These are phyloP conservation scores for Coreius guichenoti DNA, from an alignment of 2,797 vertebrate species.

Conservation along the genomic window DNA sequence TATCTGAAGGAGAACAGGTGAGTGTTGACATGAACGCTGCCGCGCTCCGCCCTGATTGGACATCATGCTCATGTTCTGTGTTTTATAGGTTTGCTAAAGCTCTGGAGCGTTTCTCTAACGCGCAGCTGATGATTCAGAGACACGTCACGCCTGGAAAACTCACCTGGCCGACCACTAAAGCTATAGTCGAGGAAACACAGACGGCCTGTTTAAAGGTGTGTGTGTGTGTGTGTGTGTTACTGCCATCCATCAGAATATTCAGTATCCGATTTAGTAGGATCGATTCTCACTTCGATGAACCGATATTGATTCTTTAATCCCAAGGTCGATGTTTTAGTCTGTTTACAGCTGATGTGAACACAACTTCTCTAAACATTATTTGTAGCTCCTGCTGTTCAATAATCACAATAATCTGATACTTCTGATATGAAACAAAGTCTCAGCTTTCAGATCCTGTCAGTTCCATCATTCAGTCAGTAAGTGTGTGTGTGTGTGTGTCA, in stretches of 20 bases:
- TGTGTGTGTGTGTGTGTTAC: background rate
- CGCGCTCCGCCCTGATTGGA: background rate
- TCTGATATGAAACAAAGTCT: too few species aligned
- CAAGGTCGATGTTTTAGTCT: too few species aligned
- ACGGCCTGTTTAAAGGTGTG: slow-evolving; percentile 73
- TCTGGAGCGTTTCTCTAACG: slow-evolving; percentile 83
- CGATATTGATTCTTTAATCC: background rate
- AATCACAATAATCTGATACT: too few species aligned
- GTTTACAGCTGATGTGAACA: too few species aligned
- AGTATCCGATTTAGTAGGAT: background rate
- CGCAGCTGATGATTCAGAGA: slow-evolving; percentile 83
- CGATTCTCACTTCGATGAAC: background rate
- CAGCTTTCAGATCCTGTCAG: too few species aligned
- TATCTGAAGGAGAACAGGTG: slow-evolving; percentile 90
- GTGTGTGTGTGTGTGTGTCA: too few species aligned
- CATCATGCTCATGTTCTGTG: background rate
- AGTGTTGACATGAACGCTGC: slow-evolving; percentile 48
- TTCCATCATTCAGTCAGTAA: too few species aligned
- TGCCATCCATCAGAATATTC: background rate
- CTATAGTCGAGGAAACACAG: slow-evolving; percentile 86
- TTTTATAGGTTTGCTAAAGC: slow-evolving; percentile 83
- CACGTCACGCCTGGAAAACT: slow-evolving; percentile 86
- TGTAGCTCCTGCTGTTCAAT: too few species aligned
- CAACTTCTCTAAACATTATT: too few species aligned
- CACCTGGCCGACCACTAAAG: slow-evolving; percentile 90